Conservation (phyloP, 2,113 vertebrate species). For the Ptychochromis oligacanthus region DNA sequence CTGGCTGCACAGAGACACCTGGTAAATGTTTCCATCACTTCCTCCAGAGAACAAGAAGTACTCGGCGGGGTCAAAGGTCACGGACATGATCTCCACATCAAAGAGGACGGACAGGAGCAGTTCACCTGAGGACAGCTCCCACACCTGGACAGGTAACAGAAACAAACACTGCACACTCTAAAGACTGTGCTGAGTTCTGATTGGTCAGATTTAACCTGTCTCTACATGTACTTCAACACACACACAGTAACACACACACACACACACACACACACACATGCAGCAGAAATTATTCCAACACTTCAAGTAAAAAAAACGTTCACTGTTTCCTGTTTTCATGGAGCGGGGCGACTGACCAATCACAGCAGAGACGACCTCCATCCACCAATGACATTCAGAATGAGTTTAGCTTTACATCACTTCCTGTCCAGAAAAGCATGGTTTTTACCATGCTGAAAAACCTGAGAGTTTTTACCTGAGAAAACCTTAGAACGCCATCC, state of each 20-base stretch:
- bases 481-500: no score
- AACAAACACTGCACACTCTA: neutral
- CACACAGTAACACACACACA: neutral
- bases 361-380: no score
- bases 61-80: slow-evolving; percentile 93
- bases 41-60: slow-evolving; percentile 93
- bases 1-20: slow-evolving; percentile 89
- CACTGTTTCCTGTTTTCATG: no score
- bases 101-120: slow-evolving; percentile 93
- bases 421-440: no score
- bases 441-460: no score
- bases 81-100: slow-evolving; percentile 90
- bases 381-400: no score
- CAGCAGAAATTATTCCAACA: no score
- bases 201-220: neutral
- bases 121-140: slow-evolving; percentile 94
- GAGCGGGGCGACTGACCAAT: no score
- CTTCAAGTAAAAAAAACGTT: no score
- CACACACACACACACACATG: no score
- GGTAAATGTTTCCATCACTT: slow-evolving; percentile 92
- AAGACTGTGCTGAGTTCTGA: neutral
- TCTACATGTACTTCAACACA: neutral
- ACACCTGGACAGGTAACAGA: slow-evolving; percentile 79
- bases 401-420: no score
- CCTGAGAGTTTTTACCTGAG: no score